Base-by-base conservation (phyloP, 2,888 invertebrate species). In the Ephialtes manifestator region DNA sequence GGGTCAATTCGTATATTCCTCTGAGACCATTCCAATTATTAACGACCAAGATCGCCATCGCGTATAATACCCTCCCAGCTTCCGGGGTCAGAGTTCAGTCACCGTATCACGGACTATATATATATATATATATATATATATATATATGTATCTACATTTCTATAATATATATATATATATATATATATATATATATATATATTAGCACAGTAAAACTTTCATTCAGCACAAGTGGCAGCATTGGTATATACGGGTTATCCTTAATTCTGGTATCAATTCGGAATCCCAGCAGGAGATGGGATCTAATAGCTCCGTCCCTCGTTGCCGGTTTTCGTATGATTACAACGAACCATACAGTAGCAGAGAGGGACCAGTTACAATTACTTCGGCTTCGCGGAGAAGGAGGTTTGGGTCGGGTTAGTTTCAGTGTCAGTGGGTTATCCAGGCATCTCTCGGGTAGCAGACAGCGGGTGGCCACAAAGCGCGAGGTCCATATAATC, bases 341-440 rank as follows among this genome's bases (percentile, higher is more conserved):
- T 79, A 43, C 35, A 46, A 39, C 39, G 39, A 53, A 46, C 13
- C 67, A 20, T 15, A 53, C 20, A 11, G 60, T 55, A 63, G 70
- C 53, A 48, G 58, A 60, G 67, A n/a, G 15, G 8, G 28, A 67
- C 72, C 55, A 53, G 72, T 67, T 77, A 68, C 77, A 48, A 68
- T 74, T 74, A 68, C 74, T 68, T 72, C 35, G 60, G 67, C 35
- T 51, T 28, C 39, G 67, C 7, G 39, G 7, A 31, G 48, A 51
- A n/a, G 43, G 48, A 3, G 75, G 8, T 77, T 67, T 20, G 71
- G 24, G 13, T 65, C 18, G 46, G 72, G 55, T 77, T 78, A 67
- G 79, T 78, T 87, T 89, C 87, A 87, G 88, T 89, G 87, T 88
- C 87, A 89, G 87, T 89, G 86, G 89, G 89, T 90, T 91, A 91